Conservation (phyloP, 2,888 invertebrate species). For the Rhamnusium bicolor region DNA sequence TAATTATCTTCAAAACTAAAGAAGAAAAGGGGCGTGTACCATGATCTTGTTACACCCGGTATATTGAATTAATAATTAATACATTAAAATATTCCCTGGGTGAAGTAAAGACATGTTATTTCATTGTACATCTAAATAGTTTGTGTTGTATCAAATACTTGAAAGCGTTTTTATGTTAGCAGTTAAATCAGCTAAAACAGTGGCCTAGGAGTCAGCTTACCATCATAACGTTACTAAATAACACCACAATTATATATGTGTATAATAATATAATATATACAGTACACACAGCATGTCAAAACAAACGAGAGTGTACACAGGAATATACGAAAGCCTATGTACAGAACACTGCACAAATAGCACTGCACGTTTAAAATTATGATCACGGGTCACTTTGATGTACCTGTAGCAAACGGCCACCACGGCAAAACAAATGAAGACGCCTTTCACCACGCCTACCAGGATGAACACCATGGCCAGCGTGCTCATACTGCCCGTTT, state of each 20-base stretch:
- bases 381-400: conserved; percentile 45
- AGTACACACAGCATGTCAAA: conserved; percentile 66
- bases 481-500: conserved; percentile 89
- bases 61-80: too few species aligned
- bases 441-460: conserved; percentile 92
- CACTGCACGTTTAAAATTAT: conserved; percentile 35
- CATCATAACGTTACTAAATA: conserved; percentile 18
- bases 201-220: conserved; percentile 28
- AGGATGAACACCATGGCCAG: conserved; percentile 93
- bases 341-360: conserved; percentile 63
- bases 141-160: background rate
- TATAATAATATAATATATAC: conserved; percentile 59
- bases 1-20: too few species aligned
- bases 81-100: too few species aligned
- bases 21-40: too few species aligned
- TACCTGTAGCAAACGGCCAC: conserved; percentile 97
- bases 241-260: conserved; percentile 37
- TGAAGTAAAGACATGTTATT: too few species aligned
- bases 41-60: too few species aligned
- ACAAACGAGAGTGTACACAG: conserved; percentile 51
- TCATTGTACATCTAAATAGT: background rate
- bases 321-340: conserved; percentile 65
- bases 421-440: conserved; percentile 96
- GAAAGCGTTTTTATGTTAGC: background rate
- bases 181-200: background rate